Percentiles rank a stretch among this genome's conserved stretches.
These are phyloP conservation scores for Lordiphosa clarofinis DNA, from an alignment of 1,140 invertebrate genomes.

Conservation along the genomic window DNA sequence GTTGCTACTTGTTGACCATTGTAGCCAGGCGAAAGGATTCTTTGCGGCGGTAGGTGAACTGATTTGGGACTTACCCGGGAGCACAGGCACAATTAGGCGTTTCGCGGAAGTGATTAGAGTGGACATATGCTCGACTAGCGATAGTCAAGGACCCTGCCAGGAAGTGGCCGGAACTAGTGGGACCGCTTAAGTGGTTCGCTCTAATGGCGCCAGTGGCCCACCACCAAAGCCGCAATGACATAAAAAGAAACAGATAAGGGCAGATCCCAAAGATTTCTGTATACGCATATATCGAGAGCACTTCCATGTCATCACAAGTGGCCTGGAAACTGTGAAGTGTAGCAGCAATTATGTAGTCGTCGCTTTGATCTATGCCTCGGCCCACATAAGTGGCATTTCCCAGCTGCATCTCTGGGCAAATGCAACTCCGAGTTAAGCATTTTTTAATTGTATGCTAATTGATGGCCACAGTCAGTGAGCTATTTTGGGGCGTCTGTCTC, in stretches of 20 bases:
- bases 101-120: conserved; percentile 67
- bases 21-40: conserved; percentile 46
- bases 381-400: conserved; percentile 22
- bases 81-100: conserved; percentile 58
- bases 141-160: conserved; percentile 20
- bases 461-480: conserved; percentile 54
- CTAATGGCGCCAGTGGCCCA: conserved; percentile 44
- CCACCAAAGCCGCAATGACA: conserved; percentile 37
- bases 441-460: conserved; percentile 78
- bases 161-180: conserved; percentile 40
- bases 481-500: conserved; percentile 37
- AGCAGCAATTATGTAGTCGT: conserved; percentile 70
- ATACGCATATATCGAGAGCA: conserved; percentile 24
- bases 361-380: conserved; percentile 55
- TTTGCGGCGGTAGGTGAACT: conserved; percentile 48
- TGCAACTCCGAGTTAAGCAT: conserved; percentile 61
- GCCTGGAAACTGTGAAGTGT: conserved; percentile 67
- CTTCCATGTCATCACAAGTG: conserved; percentile 17
- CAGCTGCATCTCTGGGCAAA: conserved; percentile 7
- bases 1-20: conserved; percentile 69
- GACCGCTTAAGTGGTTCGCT: conserved; percentile 56
- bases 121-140: conserved; percentile 17
- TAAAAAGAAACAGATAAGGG: conserved; percentile 56
- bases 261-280: conserved; percentile 12
- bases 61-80: conserved; percentile 13